These are phyloP conservation scores for Exocentrus adspersus DNA, from an alignment of 2,888 invertebrate species.

Conservation along the genomic window DNA sequence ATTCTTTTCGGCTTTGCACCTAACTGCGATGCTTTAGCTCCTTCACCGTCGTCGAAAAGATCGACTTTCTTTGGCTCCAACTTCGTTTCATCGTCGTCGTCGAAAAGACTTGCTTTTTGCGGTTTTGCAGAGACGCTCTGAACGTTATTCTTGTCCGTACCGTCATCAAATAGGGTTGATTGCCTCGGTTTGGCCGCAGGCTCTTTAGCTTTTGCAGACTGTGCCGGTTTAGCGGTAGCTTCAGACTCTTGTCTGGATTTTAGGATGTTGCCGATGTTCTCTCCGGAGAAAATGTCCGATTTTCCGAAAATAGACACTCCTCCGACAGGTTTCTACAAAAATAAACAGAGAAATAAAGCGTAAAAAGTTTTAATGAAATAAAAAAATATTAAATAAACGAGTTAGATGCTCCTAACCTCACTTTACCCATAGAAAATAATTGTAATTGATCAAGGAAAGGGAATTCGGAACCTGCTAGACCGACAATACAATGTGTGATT, in stretches of 20 bases:
- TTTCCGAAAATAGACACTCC: slow-evolving; percentile 70
- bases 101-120: neutral
- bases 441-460: too few species aligned
- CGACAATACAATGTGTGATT: too few species aligned
- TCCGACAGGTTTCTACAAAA: slow-evolving; percentile 69
- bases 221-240: too few species aligned
- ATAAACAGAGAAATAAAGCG: slow-evolving; percentile 13
- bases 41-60: slow-evolving; percentile 47
- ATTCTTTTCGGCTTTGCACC: slow-evolving; percentile 33
- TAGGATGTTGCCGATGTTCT: slow-evolving; percentile 41
- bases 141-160: neutral
- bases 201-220: neutral
- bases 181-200: neutral
- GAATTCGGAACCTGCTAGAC: too few species aligned
- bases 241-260: slow-evolving; percentile 34
- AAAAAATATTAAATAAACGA: neutral
- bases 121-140: neutral
- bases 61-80: slow-evolving; percentile 34
- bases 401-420: too few species aligned
- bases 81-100: neutral
- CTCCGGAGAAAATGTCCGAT: slow-evolving; percentile 45
- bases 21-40: too few species aligned
- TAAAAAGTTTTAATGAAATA: neutral
- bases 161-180: neutral
- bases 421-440: too few species aligned